Evolutionary conservation across 2,797 vertebrate genomes (phyloP).

Genomic region (Urosaurus nigricauda): DNA sequence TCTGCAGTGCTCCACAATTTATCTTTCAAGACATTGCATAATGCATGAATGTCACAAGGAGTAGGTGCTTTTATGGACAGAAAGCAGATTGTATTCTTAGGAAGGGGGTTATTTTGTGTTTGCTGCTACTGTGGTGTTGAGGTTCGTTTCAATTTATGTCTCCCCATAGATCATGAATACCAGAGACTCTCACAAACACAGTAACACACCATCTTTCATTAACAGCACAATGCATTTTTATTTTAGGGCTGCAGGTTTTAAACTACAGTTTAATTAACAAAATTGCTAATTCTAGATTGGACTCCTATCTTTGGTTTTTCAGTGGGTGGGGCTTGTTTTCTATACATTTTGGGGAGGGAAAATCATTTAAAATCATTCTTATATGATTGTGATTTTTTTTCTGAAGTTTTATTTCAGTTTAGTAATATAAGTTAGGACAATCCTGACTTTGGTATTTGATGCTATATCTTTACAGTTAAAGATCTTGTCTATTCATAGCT

Average conservation of each 20-base stretch:
- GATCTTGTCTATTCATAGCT: too few species aligned
- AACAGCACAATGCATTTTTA: neutral
- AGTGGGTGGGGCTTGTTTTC: neutral
- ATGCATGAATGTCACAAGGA: slow-evolving; percentile 58
- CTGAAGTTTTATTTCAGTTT: neutral
- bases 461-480: too few species aligned
- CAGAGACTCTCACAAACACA: neutral
- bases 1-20: slow-evolving; percentile 49
- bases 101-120: slow-evolving; percentile 38
- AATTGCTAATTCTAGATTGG: neutral
- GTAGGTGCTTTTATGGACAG: slow-evolving; percentile 48
- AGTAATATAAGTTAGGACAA: neutral
- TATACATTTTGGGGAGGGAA: neutral
- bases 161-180: slow-evolving; percentile 43
- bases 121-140: slow-evolving; percentile 35
- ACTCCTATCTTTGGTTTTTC: neutral
- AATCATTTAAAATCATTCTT: neutral
- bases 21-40: slow-evolving; percentile 62
- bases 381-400: neutral
- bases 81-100: slow-evolving; percentile 50
- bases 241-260: neutral
- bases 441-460: too few species aligned
- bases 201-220: neutral
- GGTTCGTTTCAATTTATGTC: slow-evolving; percentile 44
- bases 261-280: neutral